Base-by-base conservation (phyloP, 2,797 vertebrate species). In the Acipenser oxyrinchus region DNA sequence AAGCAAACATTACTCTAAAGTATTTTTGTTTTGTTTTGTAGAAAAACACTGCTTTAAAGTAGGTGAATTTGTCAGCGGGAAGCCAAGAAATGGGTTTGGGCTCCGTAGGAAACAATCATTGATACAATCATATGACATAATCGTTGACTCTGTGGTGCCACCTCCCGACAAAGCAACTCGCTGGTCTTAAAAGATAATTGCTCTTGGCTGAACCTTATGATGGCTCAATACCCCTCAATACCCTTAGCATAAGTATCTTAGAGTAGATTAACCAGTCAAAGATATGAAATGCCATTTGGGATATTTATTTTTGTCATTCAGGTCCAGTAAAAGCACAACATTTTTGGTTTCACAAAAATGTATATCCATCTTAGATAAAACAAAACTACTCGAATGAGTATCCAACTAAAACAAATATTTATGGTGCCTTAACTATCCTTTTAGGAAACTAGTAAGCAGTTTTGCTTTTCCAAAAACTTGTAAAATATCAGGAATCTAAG, bases 321-420 rank as follows among this genome's bases (percentile, higher is more conserved):
- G n/a, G 55, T 2, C 2, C 23, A n/a, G 23, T 88, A 85, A 85
- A 83, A 83, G 88, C 80, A 84, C 80, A 84, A 84, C 75, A 60
- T 72, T 86, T 84, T 37, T 37, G 23, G 23, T n/a, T 12, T 58
- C 13, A 58, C 55, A 58, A 58, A 13, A 58, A 11, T 53, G 2
- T 53, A 53, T 37, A 37, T 4, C 23, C 23, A 37, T 3, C 23
- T 37, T 37, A 37, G 2, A 37, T 37, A 37, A 37, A 37, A 37
- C 23, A 37, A 37, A 37, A 37, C 23, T 37, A 37, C 23, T 37
- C 23, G 2, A 37, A 37, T 37, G 23, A 37, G 4, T 37, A 37
- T 37, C 23, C 23, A 37, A 37, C 23, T 37, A 37, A 37, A 37
- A 37, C 23, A 37, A 37, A 37, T 37, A 37, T 37, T 37, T 37